Conservation (phyloP, 2,888 invertebrate genomes). For the Hoplodrina ambigua region DNA sequence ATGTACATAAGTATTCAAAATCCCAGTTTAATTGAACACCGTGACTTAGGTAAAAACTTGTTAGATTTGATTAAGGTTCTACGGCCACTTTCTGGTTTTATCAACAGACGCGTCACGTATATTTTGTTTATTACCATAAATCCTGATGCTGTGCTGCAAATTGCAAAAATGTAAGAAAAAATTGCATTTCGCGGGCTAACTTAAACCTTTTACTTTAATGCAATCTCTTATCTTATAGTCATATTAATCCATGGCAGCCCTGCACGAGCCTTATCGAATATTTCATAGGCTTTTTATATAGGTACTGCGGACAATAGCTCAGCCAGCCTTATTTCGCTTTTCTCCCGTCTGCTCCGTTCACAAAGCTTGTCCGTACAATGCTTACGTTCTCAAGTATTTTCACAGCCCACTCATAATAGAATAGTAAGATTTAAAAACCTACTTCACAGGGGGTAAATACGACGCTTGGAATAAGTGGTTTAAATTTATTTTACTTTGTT, state of each 20-base stretch:
- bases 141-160: no score
- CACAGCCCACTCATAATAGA: conserved; percentile 54
- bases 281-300: conserved; percentile 68
- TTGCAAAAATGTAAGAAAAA: no score
- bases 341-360: conserved; percentile 67
- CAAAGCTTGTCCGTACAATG: conserved; percentile 71
- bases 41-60: no score
- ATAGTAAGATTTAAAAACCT: conserved; percentile 51
- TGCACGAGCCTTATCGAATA: conserved; percentile 66
- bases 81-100: no score
- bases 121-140: no score
- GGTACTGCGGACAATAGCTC: conserved; percentile 65
- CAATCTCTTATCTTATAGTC: background rate
- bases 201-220: no score
- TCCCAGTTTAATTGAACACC: no score
- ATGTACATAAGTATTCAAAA: no score
- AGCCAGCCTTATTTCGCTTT: conserved; percentile 61
- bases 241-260: conserved; percentile 32
- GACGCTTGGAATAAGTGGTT: conserved; percentile 12
- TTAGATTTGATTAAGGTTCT: no score
- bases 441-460: conserved; percentile 28
- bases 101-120: no score
- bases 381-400: conserved; percentile 71
- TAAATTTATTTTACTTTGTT: conserved; percentile 1
- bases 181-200: no score